Percentiles rank a stretch among this genome's conserved stretches.
Evolutionary conservation across 2,113 vertebrate species (phyloP).

Genomic region (Paradoxurus hermaphroditus): DNA sequence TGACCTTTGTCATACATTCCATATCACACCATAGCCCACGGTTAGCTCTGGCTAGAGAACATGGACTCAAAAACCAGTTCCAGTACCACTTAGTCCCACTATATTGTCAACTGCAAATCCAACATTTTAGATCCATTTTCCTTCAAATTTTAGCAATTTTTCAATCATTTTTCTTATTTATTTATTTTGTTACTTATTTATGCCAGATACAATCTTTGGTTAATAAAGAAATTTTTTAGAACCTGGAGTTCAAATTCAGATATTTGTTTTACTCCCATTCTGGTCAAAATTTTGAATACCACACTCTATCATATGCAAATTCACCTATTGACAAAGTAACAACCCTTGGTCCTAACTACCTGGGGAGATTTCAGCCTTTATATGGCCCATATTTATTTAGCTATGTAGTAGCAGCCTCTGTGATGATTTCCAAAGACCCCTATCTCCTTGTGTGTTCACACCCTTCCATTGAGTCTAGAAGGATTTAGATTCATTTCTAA

Average conservation of each 20-base stretch:
- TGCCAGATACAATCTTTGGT: neutral
- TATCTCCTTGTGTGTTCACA: neutral
- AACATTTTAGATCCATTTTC: neutral
- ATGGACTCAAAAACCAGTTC: neutral
- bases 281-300: neutral
- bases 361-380: neutral
- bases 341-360: neutral
- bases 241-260: neutral
- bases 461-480: neutral
- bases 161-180: neutral
- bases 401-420: neutral
- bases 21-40: neutral
- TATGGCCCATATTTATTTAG: neutral
- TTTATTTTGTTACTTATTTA: neutral
- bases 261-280: constrained; percentile 10
- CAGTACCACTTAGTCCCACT: neutral
- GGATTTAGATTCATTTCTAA: constrained; percentile 10
- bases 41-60: neutral
- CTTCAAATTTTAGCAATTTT: neutral
- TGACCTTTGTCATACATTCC: neutral
- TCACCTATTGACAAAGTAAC: neutral
- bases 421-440: neutral
- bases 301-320: neutral
- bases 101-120: neutral
- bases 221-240: constrained; percentile 1